These are phyloP conservation scores for Tetranychus piercei DNA, from an alignment of 2,888 invertebrate species.

Conservation along the genomic window DNA sequence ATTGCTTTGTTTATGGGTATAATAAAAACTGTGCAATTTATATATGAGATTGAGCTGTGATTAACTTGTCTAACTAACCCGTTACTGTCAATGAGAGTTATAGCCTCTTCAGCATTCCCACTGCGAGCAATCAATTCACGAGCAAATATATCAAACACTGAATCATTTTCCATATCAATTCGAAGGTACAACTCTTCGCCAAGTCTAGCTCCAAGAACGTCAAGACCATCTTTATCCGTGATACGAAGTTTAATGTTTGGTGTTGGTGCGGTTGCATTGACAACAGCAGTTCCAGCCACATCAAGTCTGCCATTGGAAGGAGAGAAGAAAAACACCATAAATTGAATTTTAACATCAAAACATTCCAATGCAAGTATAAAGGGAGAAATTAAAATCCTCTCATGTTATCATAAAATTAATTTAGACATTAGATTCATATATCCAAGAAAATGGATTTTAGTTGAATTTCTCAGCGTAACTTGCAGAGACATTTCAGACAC, in stretches of 20 bases:
- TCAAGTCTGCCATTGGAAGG: constrained; percentile 22
- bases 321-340: neutral
- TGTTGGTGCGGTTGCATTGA: constrained; percentile 37
- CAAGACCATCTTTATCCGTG: constrained; percentile 41
- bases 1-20: neutral
- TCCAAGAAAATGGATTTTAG: too few species aligned
- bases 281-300: constrained; percentile 30
- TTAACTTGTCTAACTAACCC: constrained; percentile 30
- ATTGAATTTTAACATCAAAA: neutral
- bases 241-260: constrained; percentile 43
- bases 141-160: constrained; percentile 43
- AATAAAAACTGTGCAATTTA: too few species aligned
- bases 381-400: neutral
- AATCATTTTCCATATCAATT: constrained; percentile 42
- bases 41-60: neutral
- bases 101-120: constrained; percentile 48
- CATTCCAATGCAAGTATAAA: neutral
- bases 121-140: constrained; percentile 62
- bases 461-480: too few species aligned
- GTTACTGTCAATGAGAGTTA: constrained; percentile 41
- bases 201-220: constrained; percentile 46
- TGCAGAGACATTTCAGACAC: too few species aligned
- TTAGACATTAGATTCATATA: too few species aligned
- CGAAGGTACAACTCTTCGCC: constrained; percentile 48
- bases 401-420: too few species aligned